Percentiles rank a stretch among this genome's conserved stretches.
phyloP scores from a whole-genome alignment of 2,888 invertebrate genomes.

The Mylabris sibirica region DNA sequence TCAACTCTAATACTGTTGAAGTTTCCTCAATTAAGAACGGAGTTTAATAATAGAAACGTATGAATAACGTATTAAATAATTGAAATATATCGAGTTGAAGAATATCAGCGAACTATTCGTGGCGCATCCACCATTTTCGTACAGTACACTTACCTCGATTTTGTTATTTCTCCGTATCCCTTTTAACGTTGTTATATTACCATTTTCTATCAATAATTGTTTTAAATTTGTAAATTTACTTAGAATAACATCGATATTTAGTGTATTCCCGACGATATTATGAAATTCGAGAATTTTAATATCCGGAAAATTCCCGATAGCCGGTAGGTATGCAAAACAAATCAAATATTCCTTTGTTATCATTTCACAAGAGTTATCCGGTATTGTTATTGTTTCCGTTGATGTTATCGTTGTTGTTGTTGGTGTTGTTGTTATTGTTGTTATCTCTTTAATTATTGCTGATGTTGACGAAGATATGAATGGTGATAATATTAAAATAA shows the following conservation, averaged over 20 bases:
- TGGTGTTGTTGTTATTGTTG: neutral
- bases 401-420: neutral
- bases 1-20: too few relatives aligned
- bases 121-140: neutral
- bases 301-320: neutral
- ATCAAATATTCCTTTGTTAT: conserved; percentile 7
- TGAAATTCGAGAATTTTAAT: conserved; percentile 62
- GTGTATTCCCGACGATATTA: conserved; percentile 28
- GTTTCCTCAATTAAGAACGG: too few relatives aligned
- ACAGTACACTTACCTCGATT: conserved; percentile 34
- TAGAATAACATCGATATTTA: conserved; percentile 38
- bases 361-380: neutral
- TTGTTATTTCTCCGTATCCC: conserved; percentile 35
- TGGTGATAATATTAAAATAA: neutral
- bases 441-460: neutral
- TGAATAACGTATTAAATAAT: too few relatives aligned
- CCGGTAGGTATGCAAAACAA: conserved; percentile 16
- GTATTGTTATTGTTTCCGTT: neutral
- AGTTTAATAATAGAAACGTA: too few relatives aligned
- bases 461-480: neutral
- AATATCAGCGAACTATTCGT: neutral
- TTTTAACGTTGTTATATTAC: conserved; percentile 37
- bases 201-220: conserved; percentile 40
- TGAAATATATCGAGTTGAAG: too few relatives aligned
- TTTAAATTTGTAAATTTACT: conserved; percentile 39